Base-by-base conservation (phyloP, 2,113 vertebrate genomes). In the Baryphthengus martii region DNA sequence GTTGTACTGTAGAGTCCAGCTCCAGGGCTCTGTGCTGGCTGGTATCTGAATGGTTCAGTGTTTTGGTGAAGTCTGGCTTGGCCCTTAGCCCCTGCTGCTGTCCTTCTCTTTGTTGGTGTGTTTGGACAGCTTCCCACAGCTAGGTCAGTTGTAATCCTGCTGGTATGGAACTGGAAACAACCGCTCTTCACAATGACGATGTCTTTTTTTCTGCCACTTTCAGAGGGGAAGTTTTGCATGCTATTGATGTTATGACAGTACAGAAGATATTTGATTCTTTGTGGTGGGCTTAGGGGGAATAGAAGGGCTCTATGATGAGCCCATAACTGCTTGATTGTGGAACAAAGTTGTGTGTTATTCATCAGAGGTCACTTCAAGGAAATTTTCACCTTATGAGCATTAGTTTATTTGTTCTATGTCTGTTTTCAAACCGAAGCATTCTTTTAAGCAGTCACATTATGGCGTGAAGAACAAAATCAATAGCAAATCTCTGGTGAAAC, bases 61-160 rank as follows among this genome's bases (percentile, higher is more conserved):
- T 89, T 91, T 78, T 90, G 88, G 63, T 5, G 40, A 62, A 18
- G 71, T 78, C 47, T 93, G 65, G 44, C 35, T 91, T 95, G 92
- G 94, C 71, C 72, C 18, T 70, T 85, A 18, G 76, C 95, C 76
- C 7, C 0, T 89, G 6, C 42, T 92, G 13, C 76, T 90, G 37
- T 86, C 58, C 10, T 74, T 63, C 45, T 84, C 77, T 92, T 80
- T 84, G 63, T 66, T 89, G 59, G 45, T 71, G 37, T 71, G 31
- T 63, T 94, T 90, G 93, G 80, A 78, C 62, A 45, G 45, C 76
- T 84, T 95, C 91, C 91, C 87, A 91, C 61, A 62, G 47, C 65
- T 87, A 45, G 50, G 56, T 67, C 66, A 71, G 45, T 71, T 70
- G 49, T 86, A 77, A 55, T 71, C 55, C 35, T 0, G 0, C 55